Evolutionary conservation across 1,140 invertebrate genomes (phyloP), one percentile per base, ranked within the genome.

Genomic region (Drosophila sulfurigaster): DNA sequence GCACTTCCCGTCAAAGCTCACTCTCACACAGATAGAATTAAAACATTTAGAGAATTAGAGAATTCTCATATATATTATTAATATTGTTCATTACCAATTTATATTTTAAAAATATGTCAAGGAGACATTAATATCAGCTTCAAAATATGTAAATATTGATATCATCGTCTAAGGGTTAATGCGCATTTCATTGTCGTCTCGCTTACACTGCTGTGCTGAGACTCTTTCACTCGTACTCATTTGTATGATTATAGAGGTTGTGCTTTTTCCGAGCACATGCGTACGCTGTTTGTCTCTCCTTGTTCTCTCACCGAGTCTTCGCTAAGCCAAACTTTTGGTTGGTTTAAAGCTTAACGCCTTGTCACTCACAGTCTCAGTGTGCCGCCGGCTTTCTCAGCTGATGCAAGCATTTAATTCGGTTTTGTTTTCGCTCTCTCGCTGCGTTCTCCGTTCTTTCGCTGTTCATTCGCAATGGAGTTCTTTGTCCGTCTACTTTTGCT

Each of bases 401-500:
- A 10, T 8, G 13, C 20, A 57, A 54, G 20, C 8, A 11, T 1
- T 6, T 6, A 3, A 7, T 7, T 1, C 35, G 1, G 35, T 2
- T 1, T 5, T 38, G 0, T 1, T 41, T n/a, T n/a, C 32, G 15
- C 5, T 30, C 13, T 13, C 11, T 51, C 20, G 8, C 8, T 7
- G 5, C 20, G 20, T 25, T 11, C 20, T 5, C 2, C 5, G 5
- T 52, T 16, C 8, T 8, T 35, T 38, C 10, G 48, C 5, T 16
- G 7, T 28, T 8, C 35, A 13, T 51, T 51, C 20, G 43, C 13
- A 56, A 87, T 87, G 83, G 85, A 87, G 67, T 20, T 88, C 38
- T 72, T 87, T 15, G 46, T 88, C 1, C 77, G 83, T 11, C 13
- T 87, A 0, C 56, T 87, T 41, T 51, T 88, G 57, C 49, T 88